These are phyloP conservation scores for Luperina testacea DNA, from an alignment of 2,888 invertebrate species.

Conservation along the genomic window DNA sequence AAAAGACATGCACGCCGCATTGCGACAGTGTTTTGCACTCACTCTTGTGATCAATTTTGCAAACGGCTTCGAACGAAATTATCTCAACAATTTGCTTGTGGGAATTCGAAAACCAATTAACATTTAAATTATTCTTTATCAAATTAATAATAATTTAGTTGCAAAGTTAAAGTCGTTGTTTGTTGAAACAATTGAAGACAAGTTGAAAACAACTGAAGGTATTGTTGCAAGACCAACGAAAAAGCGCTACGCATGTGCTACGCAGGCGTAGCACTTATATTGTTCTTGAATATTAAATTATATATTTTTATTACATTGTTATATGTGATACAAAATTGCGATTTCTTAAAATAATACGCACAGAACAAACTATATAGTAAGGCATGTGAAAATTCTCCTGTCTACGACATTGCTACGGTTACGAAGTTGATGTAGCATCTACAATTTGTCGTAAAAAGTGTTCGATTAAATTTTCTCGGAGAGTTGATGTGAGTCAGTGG, in stretches of 20 bases:
- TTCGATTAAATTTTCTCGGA: slow-evolving; percentile 47
- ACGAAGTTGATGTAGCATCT: slow-evolving; percentile 27
- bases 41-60: slow-evolving; percentile 28
- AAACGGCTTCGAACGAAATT: slow-evolving; percentile 17
- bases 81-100: slow-evolving; percentile 10
- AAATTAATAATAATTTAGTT: slow-evolving; percentile 17
- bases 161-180: slow-evolving; percentile 11
- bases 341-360: background rate
- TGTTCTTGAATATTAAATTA: background rate
- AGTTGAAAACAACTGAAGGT: background rate
- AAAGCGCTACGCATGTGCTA: slow-evolving; percentile 43
- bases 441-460: slow-evolving; percentile 35
- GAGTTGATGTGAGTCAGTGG: slow-evolving; percentile 33
- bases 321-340: background rate
- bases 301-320: background rate
- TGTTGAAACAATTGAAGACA: slow-evolving; percentile 16
- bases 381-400: slow-evolving; percentile 8
- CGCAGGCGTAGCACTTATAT: slow-evolving; percentile 41
- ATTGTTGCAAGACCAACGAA: slow-evolving; percentile 3
- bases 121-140: slow-evolving; percentile 27
- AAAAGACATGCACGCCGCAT: slow-evolving; percentile 37
- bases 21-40: slow-evolving; percentile 54
- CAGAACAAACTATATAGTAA: background rate
- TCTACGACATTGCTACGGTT: slow-evolving; percentile 26
- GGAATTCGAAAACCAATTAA: slow-evolving; percentile 21